Evolutionary conservation across 1,140 invertebrate species (phyloP), one percentile per base, ranked within the genome.

Genomic region (Mycetomoellerius zeteki): DNA sequence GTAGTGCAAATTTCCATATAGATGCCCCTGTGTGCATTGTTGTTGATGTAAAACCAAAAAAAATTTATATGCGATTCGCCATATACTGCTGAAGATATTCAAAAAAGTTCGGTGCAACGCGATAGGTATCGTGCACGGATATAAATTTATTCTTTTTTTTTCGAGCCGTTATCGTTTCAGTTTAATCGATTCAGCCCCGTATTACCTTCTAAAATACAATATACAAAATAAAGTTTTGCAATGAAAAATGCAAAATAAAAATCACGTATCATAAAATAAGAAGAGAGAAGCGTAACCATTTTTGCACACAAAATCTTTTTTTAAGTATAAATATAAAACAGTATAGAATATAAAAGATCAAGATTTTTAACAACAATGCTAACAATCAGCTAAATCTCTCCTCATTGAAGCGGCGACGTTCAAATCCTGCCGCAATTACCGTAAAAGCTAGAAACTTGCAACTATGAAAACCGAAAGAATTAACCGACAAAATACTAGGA

Each of bases 11-110:
- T 84, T 84, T 84, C 80, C 69, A 84, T 75, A 84, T 60, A 84
- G 65, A 62, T 50, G 37, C 56, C 37, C 19, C 54, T 24, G 50
- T 47, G 69, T 50, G 56, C 54, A 33, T 69, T 62, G 69, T 43
- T 56, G 33, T 62, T 72, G 80, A 73, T 52, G 2, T 21, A 47
- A 73, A 84, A 84, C 62, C 27, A 37, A 71, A 81, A 81, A 81
- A 47, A 67, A 56, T 84, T 30, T 84, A 60, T 60, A 60, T 21
- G 54, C 54, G 10, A 82, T 73, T 82, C 67, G 54, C 80, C 37
- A 84, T 84, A 73, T 73, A 84, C 75, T 84, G 80, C 37, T 75
- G 80, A 82, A 82, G 80, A 82, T 82, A 82, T 82, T 73, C 33
- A 60, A 82, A 82, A 82, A 82, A 82, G 67, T 82, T 82, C 80